phyloP scores from a whole-genome alignment of 1,140 invertebrate genomes.

The Trichonephila clavipes region DNA sequence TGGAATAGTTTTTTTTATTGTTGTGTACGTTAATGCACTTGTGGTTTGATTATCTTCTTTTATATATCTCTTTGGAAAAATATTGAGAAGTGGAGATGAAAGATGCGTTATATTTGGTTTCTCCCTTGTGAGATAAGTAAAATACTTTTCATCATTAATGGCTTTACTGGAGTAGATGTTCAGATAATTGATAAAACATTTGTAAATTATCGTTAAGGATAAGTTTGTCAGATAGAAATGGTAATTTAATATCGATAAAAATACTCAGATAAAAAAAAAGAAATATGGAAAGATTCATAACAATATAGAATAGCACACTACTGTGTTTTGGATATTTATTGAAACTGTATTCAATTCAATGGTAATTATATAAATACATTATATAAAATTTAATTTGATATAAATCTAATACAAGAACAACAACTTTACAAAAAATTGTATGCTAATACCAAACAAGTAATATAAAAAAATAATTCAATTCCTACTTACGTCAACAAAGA shows the following conservation, averaged over 20 bases:
- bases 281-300: neutral
- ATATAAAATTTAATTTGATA: no score
- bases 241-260: neutral
- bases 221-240: neutral
- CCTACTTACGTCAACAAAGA: no score
- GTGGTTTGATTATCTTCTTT: neutral
- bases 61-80: neutral
- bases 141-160: neutral
- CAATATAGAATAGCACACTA: no score
- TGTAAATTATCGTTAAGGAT: neutral
- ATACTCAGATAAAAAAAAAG: neutral
- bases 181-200: neutral
- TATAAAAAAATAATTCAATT: no score
- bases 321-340: no score
- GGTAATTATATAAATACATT: no score
- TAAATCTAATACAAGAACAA: no score
- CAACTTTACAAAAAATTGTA: no score
- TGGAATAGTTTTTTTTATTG: neutral
- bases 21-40: neutral
- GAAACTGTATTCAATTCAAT: no score
- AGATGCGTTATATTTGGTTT: neutral
- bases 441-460: no score
- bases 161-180: neutral
- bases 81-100: neutral
- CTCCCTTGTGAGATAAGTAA: neutral